These are phyloP conservation scores for Rhabdomys pumilio DNA, from an alignment of 2,797 vertebrate genomes.

Conservation along the genomic window DNA sequence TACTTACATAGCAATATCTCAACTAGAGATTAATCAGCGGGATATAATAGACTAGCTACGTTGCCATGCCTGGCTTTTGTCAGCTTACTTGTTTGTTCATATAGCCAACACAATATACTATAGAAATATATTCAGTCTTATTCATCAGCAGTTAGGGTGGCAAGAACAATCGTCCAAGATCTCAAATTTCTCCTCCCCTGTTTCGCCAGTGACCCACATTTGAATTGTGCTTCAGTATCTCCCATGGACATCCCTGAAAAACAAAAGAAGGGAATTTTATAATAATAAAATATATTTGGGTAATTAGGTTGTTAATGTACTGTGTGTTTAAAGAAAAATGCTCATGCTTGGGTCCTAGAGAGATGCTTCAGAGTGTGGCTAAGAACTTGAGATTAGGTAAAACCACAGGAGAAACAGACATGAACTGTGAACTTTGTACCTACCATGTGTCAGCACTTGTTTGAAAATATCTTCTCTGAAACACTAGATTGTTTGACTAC, in stretches of 20 bases:
- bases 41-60: background rate
- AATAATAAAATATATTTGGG: background rate
- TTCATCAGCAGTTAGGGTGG: background rate
- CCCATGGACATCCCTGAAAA: background rate
- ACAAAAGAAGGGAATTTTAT: background rate
- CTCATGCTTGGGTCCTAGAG: background rate
- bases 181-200: background rate
- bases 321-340: background rate
- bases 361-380: background rate
- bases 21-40: background rate
- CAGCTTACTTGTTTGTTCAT: background rate
- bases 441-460: background rate
- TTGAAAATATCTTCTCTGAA: conserved; percentile 8
- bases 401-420: background rate
- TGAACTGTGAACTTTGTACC: background rate
- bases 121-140: background rate
- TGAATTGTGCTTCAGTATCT: background rate
- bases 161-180: background rate
- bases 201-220: background rate
- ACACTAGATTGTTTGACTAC: background rate
- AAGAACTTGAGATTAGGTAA: background rate
- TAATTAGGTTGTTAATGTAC: background rate
- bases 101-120: background rate
- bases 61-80: background rate
- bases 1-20: background rate